Percentiles rank a stretch among this genome's conserved stretches.
Evolutionary conservation across 2,113 vertebrate genomes (phyloP).

Genomic region (Fulmarus glacialis): DNA sequence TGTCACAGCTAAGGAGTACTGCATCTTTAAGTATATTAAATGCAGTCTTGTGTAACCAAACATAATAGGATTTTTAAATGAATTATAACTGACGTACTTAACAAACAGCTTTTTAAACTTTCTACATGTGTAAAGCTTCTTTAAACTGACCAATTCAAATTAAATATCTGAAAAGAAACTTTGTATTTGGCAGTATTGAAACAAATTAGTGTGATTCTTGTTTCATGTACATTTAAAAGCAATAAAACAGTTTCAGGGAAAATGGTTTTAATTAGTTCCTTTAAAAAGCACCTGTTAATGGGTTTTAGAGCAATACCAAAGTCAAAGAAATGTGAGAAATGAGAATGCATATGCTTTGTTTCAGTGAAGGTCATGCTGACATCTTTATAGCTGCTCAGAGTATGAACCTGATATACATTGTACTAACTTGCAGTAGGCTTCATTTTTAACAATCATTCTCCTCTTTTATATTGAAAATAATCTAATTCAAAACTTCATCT

Average conservation of each 20-base stretch:
- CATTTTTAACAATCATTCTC: background rate
- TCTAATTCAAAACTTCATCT: background rate
- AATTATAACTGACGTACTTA: constrained; percentile 77
- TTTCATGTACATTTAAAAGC: background rate
- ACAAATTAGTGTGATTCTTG: background rate
- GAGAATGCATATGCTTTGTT: background rate
- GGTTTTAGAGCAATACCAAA: background rate
- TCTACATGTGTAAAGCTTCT: constrained; percentile 67
- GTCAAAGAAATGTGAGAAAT: background rate
- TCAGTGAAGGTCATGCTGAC: background rate
- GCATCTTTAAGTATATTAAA: constrained; percentile 82
- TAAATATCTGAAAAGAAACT: constrained; percentile 30
- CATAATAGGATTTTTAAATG: constrained; percentile 83
- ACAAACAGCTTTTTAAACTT: constrained; percentile 75
- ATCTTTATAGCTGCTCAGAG: background rate
- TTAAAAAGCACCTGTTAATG: background rate
- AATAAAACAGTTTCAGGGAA: constrained; percentile 3
- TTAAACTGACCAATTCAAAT: constrained; percentile 59
- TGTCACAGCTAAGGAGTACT: constrained; percentile 73
- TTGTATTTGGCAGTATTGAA: constrained; percentile 1
- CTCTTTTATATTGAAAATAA: background rate
- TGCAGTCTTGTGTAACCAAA: constrained; percentile 82
- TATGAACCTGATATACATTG: background rate
- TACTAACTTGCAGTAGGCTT: background rate
- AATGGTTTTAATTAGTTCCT: background rate